These are phyloP conservation scores for Bruchidius siliquastri DNA, from an alignment of 2,888 invertebrate genomes.

Conservation along the genomic window DNA sequence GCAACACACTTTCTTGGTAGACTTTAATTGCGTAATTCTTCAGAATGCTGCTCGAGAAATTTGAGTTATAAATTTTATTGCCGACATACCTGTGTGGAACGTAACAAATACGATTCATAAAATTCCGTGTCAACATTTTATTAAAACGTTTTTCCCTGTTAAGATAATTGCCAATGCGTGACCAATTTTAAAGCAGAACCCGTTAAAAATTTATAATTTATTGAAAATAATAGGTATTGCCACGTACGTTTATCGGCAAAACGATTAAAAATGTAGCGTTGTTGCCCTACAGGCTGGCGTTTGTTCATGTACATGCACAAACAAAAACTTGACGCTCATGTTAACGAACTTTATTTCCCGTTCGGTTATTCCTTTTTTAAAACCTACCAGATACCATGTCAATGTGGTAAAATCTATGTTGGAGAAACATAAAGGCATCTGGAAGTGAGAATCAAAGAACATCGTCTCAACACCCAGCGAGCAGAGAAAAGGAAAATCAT, in stretches of 20 bases:
- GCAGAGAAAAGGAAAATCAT: too few relatives aligned
- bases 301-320: too few relatives aligned
- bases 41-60: background rate
- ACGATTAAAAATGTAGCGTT: conserved; percentile 6
- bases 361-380: too few relatives aligned
- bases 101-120: background rate
- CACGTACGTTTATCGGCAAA: conserved; percentile 5
- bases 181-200: conserved; percentile 5
- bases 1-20: background rate
- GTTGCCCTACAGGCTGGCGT: background rate
- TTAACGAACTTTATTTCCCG: too few relatives aligned
- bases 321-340: too few relatives aligned
- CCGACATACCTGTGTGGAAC: background rate
- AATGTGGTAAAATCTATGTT: too few relatives aligned
- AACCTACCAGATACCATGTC: too few relatives aligned
- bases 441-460: too few relatives aligned
- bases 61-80: background rate
- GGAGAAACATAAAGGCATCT: too few relatives aligned
- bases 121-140: conserved; percentile 12
- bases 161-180: conserved; percentile 13
- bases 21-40: background rate
- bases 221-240: conserved; percentile 13
- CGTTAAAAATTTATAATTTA: conserved; percentile 10
- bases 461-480: too few relatives aligned
- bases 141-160: conserved; percentile 13